Base-by-base conservation (phyloP, 2,888 invertebrate species). In the Gerris lacustris region DNA sequence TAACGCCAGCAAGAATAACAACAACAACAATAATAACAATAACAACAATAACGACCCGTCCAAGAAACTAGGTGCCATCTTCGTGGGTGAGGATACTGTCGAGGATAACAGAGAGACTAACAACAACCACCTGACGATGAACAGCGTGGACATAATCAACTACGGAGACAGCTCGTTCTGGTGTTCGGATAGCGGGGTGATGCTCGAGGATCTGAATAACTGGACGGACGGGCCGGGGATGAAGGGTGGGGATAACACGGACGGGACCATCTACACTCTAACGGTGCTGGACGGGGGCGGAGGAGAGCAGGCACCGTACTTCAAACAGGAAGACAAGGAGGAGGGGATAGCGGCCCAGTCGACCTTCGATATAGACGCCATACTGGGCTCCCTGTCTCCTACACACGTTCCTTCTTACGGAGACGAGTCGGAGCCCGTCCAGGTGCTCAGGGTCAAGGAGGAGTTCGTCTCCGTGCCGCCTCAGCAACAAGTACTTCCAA, bases 191-290 rank as follows among this genome's bases (percentile, higher is more conserved):
- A 69, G 69, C 69, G 71, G 72, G 77, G 88, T 92, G 78, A 88
- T 92, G 78, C 83, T 92, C 77, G 92, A 92, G 80, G 92, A 92
- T 81, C 85, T 92, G 77, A 91, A 91, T 81, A 87, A 88, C 76
- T 83, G 79, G 76, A 84, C 86, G 69, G 82, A 81, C 76, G 83
- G 83, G 68, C 83, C 84, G 70, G 79, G 75, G 74, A 80, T 83
- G 83, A 74, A 82, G 45, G 64, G 47, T 11, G 69, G 64, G 44
- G 82, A 81, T 75, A 88, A 88, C 78, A 88, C 89, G n/a, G 90
- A 90, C 77, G 90, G 90, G 75, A 87, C 88, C 80, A 92, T 92
- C 78, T 92, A 92, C 80, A 92, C 92, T 71, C 82, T 93, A 74
- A 92, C 92, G 78, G 92, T 92, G 79, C 86, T 93, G 79, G 92